Evolutionary conservation across 1,140 invertebrate genomes (phyloP).

Genomic region (Telenomus remus): DNA sequence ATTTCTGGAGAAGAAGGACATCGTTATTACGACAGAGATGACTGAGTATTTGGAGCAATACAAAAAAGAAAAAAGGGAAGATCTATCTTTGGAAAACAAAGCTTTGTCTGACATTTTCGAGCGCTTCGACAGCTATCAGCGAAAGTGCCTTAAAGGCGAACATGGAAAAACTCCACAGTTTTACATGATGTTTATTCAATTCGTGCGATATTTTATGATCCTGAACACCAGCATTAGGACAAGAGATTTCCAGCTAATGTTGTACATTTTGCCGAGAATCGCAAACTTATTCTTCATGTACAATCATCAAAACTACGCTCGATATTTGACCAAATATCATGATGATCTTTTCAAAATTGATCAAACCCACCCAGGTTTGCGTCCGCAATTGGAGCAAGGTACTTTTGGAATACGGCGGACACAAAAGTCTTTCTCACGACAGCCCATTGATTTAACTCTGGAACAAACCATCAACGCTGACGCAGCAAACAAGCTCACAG

Average conservation of each 20-base stretch:
- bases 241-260: conserved; percentile 44
- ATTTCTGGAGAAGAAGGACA: conserved; percentile 47
- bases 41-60: too few relatives aligned
- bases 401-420: conserved; percentile 57
- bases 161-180: conserved; percentile 65
- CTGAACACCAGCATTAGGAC: conserved; percentile 29
- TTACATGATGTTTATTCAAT: conserved; percentile 57
- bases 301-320: conserved; percentile 66
- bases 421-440: conserved; percentile 48
- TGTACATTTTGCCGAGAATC: conserved; percentile 55
- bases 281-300: conserved; percentile 64
- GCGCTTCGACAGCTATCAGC: too few relatives aligned
- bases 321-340: conserved; percentile 50
- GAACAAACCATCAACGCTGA: conserved; percentile 63
- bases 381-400: conserved; percentile 30
- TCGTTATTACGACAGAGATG: too few relatives aligned
- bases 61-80: too few relatives aligned
- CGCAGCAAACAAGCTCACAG: conserved; percentile 48
- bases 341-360: conserved; percentile 46
- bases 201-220: conserved; percentile 56
- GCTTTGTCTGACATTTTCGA: too few relatives aligned
- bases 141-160: conserved; percentile 51
- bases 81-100: too few relatives aligned
- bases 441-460: conserved; percentile 54
- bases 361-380: conserved; percentile 59